Base-by-base conservation (phyloP, 92 coral and sea anemone genomes). In the Micromussa lordhowensis region DNA sequence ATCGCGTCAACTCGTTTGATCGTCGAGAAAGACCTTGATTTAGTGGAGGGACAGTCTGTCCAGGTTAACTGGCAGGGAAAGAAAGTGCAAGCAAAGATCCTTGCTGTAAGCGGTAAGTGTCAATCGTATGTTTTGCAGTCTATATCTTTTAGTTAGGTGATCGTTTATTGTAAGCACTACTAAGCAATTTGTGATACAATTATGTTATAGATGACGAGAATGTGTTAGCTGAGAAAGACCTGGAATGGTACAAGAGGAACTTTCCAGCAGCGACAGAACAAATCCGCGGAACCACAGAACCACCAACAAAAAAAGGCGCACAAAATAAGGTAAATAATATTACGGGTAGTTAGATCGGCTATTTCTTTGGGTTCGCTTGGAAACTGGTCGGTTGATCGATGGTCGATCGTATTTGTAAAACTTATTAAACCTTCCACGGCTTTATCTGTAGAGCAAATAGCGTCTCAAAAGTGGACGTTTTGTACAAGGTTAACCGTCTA, bases 1-100 rank as follows among this genome's bases (percentile, higher is more conserved):
- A 79, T 79, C 51, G 72, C 71, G 44, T 53, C 55, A 58, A 79
- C 83, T 0, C 83, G 83, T 17, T 29, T 79, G 8, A 79, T 79
- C 55, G 71, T 79, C 48, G 83, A 79, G 83, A 79, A 79, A 79
- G 83, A 79, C 71, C 68, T 79, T 29, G 83, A 79, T 30, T 79
- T 40, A 19, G 55, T 29, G 13, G 71, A 79, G 16, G 83, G 83
- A 55, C 83, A 54, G 68, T n/a, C 53, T 79, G 83, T 79, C 71
- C 83, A 55, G 31, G 83, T 79, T 59, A 79, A 29, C 54, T 79
- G 83, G 83, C 51, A 79, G n/a, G 83, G 83, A 5, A 55, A 79
- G 51, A 79, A 58, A 26, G 83, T 79, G 9, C 70, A 12, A 0
- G 83, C 83, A 49, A 10, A 79, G 83, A 79, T 79, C 83, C 83